Percentiles rank a stretch among this genome's conserved stretches.
Evolutionary conservation across 2,888 invertebrate genomes (phyloP).

Genomic region (Spodoptera littoralis): DNA sequence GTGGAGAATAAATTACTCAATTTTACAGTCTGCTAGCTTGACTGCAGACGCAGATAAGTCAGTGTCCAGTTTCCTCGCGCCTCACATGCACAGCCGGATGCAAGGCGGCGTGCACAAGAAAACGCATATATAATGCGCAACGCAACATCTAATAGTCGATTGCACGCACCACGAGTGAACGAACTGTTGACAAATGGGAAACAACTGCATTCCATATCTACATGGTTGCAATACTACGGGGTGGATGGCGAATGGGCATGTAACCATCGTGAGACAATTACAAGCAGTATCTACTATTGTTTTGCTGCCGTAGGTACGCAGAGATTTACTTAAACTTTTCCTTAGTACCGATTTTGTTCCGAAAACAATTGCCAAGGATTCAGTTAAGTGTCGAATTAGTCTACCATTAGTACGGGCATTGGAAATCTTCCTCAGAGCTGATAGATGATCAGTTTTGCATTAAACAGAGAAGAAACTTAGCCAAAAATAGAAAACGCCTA

Average conservation of each 20-base stretch:
- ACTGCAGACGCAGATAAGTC: neutral
- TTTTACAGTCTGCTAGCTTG: too few species aligned
- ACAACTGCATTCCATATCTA: constrained; percentile 14
- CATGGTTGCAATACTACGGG: constrained; percentile 15
- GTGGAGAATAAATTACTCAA: too few species aligned
- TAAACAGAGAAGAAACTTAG: too few species aligned
- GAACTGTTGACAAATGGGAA: constrained; percentile 48
- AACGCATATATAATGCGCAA: constrained; percentile 32
- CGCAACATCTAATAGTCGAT: constrained; percentile 31
- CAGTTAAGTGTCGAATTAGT: too few species aligned
- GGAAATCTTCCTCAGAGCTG: too few species aligned
- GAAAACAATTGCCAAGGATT: too few species aligned
- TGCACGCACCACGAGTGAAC: constrained; percentile 37
- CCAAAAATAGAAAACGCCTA: too few species aligned
- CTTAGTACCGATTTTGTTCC: too few species aligned
- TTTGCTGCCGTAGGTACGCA: too few species aligned
- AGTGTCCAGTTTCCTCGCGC: constrained; percentile 6
- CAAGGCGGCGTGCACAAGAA: constrained; percentile 35
- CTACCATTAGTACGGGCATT: too few species aligned
- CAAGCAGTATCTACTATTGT: neutral
- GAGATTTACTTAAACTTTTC: too few species aligned
- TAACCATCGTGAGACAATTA: constrained; percentile 1
- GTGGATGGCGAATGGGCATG: constrained; percentile 2
- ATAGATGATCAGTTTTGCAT: too few species aligned
- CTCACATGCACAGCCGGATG: constrained; percentile 32